Base-by-base conservation (phyloP, 2,113 vertebrate species). In the Stegastes partitus region DNA sequence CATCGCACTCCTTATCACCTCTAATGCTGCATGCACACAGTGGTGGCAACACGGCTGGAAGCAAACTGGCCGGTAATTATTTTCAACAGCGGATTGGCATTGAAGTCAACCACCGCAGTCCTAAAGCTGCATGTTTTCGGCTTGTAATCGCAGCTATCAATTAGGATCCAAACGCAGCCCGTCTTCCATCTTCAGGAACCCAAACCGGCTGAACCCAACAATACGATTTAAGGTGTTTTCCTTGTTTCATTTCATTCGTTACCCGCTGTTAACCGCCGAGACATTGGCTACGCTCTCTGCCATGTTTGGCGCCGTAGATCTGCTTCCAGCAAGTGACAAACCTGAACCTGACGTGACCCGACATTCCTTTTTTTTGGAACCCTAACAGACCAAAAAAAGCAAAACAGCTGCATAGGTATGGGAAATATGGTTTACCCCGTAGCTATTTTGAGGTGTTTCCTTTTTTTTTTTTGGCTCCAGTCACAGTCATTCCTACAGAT, bases 1-100 rank as follows among this genome's bases (percentile, higher is more conserved):
- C 70, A 68, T 82, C 28, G 45, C 69, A 11, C 28, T 49, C 22
- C 81, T 75, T 59, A 84, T 81, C 85, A 18, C 51, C 66, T 51
- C 51, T 53, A 28, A 66, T n/a, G 77, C 79, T 28, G 64, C 57
- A n/a, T 37, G 62, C 53, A 31, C 56, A 54, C 23, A 25, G 12
- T 21, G 57, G 53, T 34, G 37, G 2, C 9, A 53, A 53, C 67
- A 49, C 4, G 25, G 19, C 51, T 72, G 18, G 65, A 61, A 53
- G 63, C 63, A 59, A 68, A 58, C 37, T 51, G 34, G 22, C 25
- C 50, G 71, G 72, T 57, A n/a, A 83, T 72, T 70, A 57, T 81
- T 71, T 62, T 58, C 71, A 63, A 11, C 3, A 50, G 22, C 16
- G 68, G 34, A 50, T 62, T 31, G n/a, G 58, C 16, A 28, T 49